Percentiles rank a stretch among this genome's conserved stretches.
Conservation (phyloP, 2,888 invertebrate species). For the Eupithecia tripunctaria region DNA sequence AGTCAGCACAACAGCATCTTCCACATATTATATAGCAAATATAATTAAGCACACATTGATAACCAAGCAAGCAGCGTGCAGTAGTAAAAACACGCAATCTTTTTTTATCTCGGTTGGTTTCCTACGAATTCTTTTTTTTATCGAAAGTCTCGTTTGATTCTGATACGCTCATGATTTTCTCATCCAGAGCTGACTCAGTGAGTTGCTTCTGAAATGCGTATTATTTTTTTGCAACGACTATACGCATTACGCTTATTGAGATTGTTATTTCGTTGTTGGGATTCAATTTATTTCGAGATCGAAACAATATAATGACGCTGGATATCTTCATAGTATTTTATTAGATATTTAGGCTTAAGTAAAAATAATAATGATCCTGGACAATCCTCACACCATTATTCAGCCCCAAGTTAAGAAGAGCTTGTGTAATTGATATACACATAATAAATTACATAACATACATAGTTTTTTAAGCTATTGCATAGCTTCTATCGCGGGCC, state of each 20-base stretch:
- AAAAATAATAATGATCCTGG: neutral
- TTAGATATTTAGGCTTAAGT: neutral
- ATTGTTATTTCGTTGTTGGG: neutral
- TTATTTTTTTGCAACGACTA: neutral
- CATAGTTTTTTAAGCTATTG: too few relatives aligned
- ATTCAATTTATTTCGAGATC: neutral
- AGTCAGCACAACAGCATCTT: too few relatives aligned
- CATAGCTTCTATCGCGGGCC: too few relatives aligned
- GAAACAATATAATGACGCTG: neutral
- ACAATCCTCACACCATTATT: too few relatives aligned
- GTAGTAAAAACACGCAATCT: conserved; percentile 38
- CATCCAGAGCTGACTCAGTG: conserved; percentile 27
- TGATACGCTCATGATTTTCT: conserved; percentile 36
- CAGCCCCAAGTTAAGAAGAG: too few relatives aligned
- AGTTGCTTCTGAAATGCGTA: conserved; percentile 17
- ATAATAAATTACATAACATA: too few relatives aligned
- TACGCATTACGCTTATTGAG: neutral
- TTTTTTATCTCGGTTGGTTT: conserved; percentile 39
- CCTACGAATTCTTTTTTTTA: conserved; percentile 40
- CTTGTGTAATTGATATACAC: too few relatives aligned
- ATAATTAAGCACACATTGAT: conserved; percentile 21
- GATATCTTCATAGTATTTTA: neutral
- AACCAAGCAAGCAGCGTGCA: conserved; percentile 27
- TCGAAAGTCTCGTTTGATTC: conserved; percentile 40
- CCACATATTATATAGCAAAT: conserved; percentile 28